A percentile compares a stretch with the other conserved stretches of the same genome.
These are phyloP conservation scores for Gymnocheta viridis DNA, from an alignment of 2,888 invertebrate species.

Conservation along the genomic window DNA sequence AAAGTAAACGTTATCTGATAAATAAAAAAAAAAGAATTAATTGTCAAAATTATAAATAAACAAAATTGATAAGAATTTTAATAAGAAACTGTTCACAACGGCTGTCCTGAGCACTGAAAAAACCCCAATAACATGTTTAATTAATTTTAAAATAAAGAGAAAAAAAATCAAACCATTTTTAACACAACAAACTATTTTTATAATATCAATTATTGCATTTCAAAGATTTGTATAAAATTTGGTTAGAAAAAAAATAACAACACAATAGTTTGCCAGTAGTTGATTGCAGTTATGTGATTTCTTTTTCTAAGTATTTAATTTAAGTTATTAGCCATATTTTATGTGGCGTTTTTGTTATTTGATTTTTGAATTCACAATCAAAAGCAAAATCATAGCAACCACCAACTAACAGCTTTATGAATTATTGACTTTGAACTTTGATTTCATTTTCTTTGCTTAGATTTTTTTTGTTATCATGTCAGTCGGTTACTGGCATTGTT, in stretches of 20 bases:
- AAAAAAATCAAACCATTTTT: background rate
- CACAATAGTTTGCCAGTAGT: conserved; percentile 63
- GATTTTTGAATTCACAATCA: conserved; percentile 2
- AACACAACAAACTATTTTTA: conserved; percentile 46
- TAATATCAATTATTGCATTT: conserved; percentile 53
- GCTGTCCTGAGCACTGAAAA: background rate
- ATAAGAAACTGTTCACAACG: conserved; percentile 33
- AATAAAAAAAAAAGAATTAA: conserved; percentile 51
- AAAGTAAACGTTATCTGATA: conserved; percentile 52
- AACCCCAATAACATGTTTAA: conserved; percentile 21
- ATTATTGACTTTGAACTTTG: conserved; percentile 71
- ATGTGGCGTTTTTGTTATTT: background rate
- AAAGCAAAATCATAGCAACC: background rate
- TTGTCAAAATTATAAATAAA: conserved; percentile 64
- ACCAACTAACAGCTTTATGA: conserved; percentile 64
- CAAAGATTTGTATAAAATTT: conserved; percentile 43
- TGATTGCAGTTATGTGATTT: conserved; percentile 25
- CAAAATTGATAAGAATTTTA: conserved; percentile 56
- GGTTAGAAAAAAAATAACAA: conserved; percentile 19
- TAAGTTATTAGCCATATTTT: background rate
- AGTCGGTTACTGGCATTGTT: conserved; percentile 20
- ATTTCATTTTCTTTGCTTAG: conserved; percentile 51
- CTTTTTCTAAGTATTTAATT: conserved; percentile 18
- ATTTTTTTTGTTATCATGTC: conserved; percentile 49
- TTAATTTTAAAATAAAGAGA: conserved; percentile 36